These are phyloP conservation scores for Spea multiplicata DNA, from an alignment of 2,113 vertebrate species.

Conservation along the genomic window DNA sequence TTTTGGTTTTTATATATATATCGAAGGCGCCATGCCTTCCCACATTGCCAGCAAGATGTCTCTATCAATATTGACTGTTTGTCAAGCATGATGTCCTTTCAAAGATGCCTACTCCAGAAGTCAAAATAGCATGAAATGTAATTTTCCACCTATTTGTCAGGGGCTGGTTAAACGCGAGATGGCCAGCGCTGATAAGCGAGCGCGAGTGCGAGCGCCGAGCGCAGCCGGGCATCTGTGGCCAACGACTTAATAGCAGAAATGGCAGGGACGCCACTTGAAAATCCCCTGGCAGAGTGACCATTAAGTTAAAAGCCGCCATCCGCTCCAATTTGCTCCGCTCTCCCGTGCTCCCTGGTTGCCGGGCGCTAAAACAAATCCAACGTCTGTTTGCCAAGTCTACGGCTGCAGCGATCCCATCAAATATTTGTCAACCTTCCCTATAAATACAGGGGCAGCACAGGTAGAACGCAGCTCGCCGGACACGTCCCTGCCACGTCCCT, in stretches of 20 bases:
- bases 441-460: slow-evolving; percentile 74
- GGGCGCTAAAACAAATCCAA: slow-evolving; percentile 87
- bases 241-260: slow-evolving; percentile 64
- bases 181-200: slow-evolving; percentile 67
- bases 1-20: too few species aligned
- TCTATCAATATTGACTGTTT: slow-evolving; percentile 56
- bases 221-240: slow-evolving; percentile 68
- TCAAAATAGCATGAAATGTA: slow-evolving; percentile 89
- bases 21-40: accelerated
- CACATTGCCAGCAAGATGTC: neutral
- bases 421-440: slow-evolving; percentile 89
- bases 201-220: slow-evolving; percentile 58
- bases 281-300: slow-evolving; percentile 80
- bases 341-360: slow-evolving; percentile 76
- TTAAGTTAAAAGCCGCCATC: slow-evolving; percentile 73
- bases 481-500: too few species aligned
- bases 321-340: slow-evolving; percentile 62
- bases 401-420: slow-evolving; percentile 82
- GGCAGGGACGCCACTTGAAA: slow-evolving; percentile 78
- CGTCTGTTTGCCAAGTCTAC: slow-evolving; percentile 86
- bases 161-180: slow-evolving; percentile 66
- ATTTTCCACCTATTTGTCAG: slow-evolving; percentile 82
- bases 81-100: slow-evolving; percentile 64
- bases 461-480: neutral
- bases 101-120: slow-evolving; percentile 79